A percentile compares a stretch with the other conserved stretches of the same genome.
Conservation (phyloP, 2,888 invertebrate species). For the Nymphalis urticae region DNA sequence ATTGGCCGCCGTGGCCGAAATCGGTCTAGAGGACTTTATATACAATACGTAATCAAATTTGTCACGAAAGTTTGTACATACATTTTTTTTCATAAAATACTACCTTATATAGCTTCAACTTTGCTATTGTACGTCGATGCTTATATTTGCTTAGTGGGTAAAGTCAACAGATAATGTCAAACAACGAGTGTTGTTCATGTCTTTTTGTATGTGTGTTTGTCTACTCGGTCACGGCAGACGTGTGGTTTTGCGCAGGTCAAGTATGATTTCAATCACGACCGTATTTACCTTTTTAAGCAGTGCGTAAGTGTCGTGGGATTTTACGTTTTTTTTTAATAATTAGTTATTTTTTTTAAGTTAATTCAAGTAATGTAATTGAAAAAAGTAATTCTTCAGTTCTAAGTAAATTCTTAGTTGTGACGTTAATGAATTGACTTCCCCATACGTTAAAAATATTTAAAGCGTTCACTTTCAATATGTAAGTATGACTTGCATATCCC, state of each 20-base stretch:
- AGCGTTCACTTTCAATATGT: constrained; percentile 24
- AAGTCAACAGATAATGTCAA: constrained; percentile 67
- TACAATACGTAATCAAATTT: background rate
- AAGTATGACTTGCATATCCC: constrained; percentile 23
- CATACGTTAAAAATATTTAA: constrained; percentile 11
- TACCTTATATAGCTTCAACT: constrained; percentile 21
- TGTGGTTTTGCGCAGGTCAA: constrained; percentile 74
- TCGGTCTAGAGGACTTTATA: no score
- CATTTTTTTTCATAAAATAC: constrained; percentile 9
- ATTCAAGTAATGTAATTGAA: no score
- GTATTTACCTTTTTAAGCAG: constrained; percentile 51
- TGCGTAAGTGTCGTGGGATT: constrained; percentile 35
- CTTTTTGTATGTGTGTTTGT: constrained; percentile 61
- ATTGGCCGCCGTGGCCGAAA: no score
- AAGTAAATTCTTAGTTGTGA: background rate
- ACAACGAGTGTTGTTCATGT: constrained; percentile 59
- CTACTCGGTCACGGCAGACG: constrained; percentile 73
- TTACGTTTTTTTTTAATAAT: background rate
- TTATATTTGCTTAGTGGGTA: constrained; percentile 55
- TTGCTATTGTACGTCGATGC: constrained; percentile 33
- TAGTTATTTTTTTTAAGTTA: background rate
- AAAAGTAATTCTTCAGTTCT: background rate
- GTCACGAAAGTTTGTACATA: background rate
- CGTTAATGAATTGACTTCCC: constrained; percentile 5
- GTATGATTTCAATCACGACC: constrained; percentile 57